These are phyloP conservation scores for Clunio marinus DNA, from an alignment of 2,888 invertebrate species.

Conservation along the genomic window DNA sequence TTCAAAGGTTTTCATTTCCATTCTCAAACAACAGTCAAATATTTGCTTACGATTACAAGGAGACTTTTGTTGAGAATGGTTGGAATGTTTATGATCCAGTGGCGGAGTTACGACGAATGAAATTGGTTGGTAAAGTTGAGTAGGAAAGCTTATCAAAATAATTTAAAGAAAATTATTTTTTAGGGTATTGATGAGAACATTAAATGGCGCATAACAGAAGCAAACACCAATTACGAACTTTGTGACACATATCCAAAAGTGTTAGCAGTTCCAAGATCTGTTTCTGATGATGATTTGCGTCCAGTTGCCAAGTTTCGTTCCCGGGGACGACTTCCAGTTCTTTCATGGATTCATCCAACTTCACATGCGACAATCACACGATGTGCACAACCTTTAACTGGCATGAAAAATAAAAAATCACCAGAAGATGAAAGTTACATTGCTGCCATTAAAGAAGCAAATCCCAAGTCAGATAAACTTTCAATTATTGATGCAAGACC, in stretches of 20 bases:
- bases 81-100: slow-evolving; percentile 95
- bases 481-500: slow-evolving; percentile 99
- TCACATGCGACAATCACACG: slow-evolving; percentile 94
- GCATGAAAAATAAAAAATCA: slow-evolving; percentile 79
- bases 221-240: slow-evolving; percentile 88
- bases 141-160: slow-evolving; percentile 43
- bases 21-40: slow-evolving; percentile 81
- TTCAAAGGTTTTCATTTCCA: slow-evolving; percentile 92
- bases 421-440: slow-evolving; percentile 89
- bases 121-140: no score
- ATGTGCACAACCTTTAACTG: slow-evolving; percentile 94
- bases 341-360: slow-evolving; percentile 98
- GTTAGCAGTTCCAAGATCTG: slow-evolving; percentile 89
- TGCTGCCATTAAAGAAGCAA: slow-evolving; percentile 93
- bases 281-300: slow-evolving; percentile 82
- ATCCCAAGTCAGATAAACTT: slow-evolving; percentile 93
- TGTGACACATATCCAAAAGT: slow-evolving; percentile 96
- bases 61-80: slow-evolving; percentile 81
- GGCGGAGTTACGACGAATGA: slow-evolving; percentile 87
- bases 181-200: slow-evolving; percentile 85
- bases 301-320: slow-evolving; percentile 75
- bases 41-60: slow-evolving; percentile 90
- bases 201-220: slow-evolving; percentile 91
- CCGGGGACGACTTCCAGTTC: slow-evolving; percentile 76
- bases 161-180: slow-evolving; percentile 15